phyloP scores from a whole-genome alignment of 2,113 vertebrate genomes.

The Equus przewalskii region DNA sequence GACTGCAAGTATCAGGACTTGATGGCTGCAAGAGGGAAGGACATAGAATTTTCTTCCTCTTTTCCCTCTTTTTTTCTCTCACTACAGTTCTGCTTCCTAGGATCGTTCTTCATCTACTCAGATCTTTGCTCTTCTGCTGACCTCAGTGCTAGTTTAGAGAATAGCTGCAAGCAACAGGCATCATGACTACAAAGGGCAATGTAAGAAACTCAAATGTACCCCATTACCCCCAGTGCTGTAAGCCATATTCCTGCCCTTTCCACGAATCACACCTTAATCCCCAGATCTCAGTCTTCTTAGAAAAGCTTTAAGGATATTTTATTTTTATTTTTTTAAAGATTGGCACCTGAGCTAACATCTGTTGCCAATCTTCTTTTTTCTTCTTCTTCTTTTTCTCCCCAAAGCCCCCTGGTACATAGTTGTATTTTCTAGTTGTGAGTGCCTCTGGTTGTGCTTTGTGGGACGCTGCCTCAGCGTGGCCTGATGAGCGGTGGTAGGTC shows the following conservation, averaged over 20 bases:
- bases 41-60: background rate
- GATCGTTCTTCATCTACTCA: background rate
- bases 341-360: too few relatives aligned
- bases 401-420: too few relatives aligned
- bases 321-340: too few relatives aligned
- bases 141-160: background rate
- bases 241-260: background rate
- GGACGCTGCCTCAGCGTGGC: too few relatives aligned
- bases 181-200: background rate
- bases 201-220: background rate
- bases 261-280: background rate
- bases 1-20: background rate
- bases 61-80: background rate
- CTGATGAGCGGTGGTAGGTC: too few relatives aligned
- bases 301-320: background rate
- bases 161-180: background rate
- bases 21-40: background rate
- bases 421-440: too few relatives aligned
- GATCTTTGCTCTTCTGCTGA: background rate
- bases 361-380: too few relatives aligned
- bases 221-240: too few relatives aligned
- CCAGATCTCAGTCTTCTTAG: background rate
- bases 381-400: too few relatives aligned
- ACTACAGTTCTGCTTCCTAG: background rate
- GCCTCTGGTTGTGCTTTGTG: too few relatives aligned